Percentiles rank a stretch among this genome's conserved stretches.
phyloP scores from a whole-genome alignment of 2,113 vertebrate species.

The Vulpes lagopus region DNA sequence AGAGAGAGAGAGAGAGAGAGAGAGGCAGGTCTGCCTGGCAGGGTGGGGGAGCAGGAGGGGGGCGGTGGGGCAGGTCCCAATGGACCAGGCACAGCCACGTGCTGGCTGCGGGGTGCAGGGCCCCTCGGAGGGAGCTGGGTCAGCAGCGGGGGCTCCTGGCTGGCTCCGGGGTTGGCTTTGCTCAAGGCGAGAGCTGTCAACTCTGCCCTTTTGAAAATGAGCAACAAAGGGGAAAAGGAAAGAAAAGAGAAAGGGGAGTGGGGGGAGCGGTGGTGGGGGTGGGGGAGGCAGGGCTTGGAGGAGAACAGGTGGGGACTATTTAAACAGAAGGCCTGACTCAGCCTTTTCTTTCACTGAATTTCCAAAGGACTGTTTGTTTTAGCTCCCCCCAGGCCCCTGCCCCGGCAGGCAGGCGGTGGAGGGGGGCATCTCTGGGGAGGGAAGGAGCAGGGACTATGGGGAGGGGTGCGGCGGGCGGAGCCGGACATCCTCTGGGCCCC shows the following conservation, averaged over 20 bases:
- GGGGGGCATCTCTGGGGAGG: neutral
- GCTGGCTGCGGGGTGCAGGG: neutral
- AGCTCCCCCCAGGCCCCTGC: slow-evolving; percentile 25
- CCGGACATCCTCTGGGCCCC: neutral
- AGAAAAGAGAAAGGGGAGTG: slow-evolving; percentile 65
- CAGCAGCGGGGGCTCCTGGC: slow-evolving; percentile 45
- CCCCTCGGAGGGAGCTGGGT: neutral
- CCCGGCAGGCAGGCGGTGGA: neutral
- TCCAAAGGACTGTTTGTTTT: slow-evolving; percentile 82
- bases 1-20: no score
- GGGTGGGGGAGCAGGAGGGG: rapidly evolving
- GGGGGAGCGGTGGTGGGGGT: slow-evolving; percentile 7
- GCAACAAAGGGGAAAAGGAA: slow-evolving; percentile 73
- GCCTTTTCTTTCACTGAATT: slow-evolving; percentile 77
- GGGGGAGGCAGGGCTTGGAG: slow-evolving; percentile 14
- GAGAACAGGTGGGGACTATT: slow-evolving; percentile 82
- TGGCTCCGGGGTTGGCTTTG: slow-evolving; percentile 53
- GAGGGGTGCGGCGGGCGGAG: neutral
- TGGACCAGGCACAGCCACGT: neutral
- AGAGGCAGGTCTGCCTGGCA: neutral
- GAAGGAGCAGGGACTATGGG: neutral
- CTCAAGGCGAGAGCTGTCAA: slow-evolving; percentile 71
- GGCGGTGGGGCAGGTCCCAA: no score
- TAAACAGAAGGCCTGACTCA: slow-evolving; percentile 80
- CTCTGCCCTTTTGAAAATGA: slow-evolving; percentile 79